Evolutionary conservation across 2,113 vertebrate genomes (phyloP), one percentile per base, ranked within the genome.

Genomic region (Pelecanoides urinatrix): DNA sequence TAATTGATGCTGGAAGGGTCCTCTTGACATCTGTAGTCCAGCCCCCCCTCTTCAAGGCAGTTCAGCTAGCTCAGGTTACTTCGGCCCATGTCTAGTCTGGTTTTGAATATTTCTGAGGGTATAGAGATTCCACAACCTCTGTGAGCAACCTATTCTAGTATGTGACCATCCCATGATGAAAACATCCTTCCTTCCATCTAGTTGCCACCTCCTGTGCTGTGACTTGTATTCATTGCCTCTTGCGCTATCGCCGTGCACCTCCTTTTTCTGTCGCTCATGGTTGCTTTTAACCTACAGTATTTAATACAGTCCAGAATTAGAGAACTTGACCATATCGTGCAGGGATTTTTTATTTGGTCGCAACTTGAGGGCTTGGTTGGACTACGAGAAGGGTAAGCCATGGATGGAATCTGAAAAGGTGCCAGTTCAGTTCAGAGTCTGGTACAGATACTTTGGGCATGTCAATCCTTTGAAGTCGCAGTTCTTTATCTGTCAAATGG

Each of bases 61-160:
- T 72, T 42, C 29, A 19, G 3, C 23, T 11, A 12, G 16, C 13
- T 10, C 23, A 55, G 25, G 12, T 61, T 55, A 17, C 29, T 67
- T 67, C 4, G 10, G 23, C 56, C 50, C n/a, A 2, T 9, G 29
- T 45, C 25, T 25, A 25, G 16, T 23, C 56, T 66, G 29, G 5
- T 19, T 86, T 58, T 68, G 55, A 70, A 1, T 66, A 10, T 50
- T 59, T 66, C 18, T 7, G 4, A 61, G 30, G 10, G 10, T 3
- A 40, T 40, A 32, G 63, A 42, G 38, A 59, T 71, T 53, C 44
- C 45, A 9, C 42, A 14, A 3, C 9, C 16, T 68, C 32, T 55
- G 0, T 26, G 26, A 56, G 14, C 17, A 66, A 4, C 38, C 16
- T 42, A 0, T 17, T 59, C 11, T 23, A 11, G 8, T 20, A 2